A percentile compares a stretch with the other conserved stretches of the same genome.
These are phyloP conservation scores for Antitype chi DNA, from an alignment of 2,888 invertebrate species.

Conservation along the genomic window DNA sequence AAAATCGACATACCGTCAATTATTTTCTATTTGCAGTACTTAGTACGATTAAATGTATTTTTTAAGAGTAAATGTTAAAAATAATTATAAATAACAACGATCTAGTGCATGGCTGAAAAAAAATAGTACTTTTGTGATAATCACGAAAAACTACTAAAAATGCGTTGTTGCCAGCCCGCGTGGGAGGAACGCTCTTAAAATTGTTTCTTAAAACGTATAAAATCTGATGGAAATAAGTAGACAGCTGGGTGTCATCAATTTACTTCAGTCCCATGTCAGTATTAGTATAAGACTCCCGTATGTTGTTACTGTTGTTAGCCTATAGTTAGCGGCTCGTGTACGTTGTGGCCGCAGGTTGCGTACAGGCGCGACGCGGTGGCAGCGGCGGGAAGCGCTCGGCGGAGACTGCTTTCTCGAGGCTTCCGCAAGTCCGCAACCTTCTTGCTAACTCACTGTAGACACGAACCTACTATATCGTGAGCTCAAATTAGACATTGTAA, in stretches of 20 bases:
- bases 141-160: too few relatives aligned
- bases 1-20: too few relatives aligned
- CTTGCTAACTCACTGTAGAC: conserved; percentile 8
- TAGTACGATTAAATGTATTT: too few relatives aligned
- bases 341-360: not conserved
- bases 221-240: not conserved
- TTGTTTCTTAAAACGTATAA: not conserved
- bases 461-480: not conserved
- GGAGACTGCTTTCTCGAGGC: conserved; percentile 25
- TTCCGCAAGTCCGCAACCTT: not conserved
- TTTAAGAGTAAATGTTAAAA: too few relatives aligned
- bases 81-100: too few relatives aligned
- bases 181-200: too few relatives aligned
- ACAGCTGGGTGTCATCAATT: too few relatives aligned
- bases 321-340: not conserved
- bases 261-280: not conserved
- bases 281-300: not conserved
- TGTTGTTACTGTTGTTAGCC: not conserved
- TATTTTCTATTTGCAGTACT: too few relatives aligned
- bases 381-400: not conserved
- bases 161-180: too few relatives aligned
- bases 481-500: not conserved
- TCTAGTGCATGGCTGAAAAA: too few relatives aligned
- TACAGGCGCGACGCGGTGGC: not conserved
- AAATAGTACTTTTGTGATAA: too few relatives aligned